These are phyloP conservation scores for Parnassius orleans DNA, from an alignment of 2,888 invertebrate species.

Conservation along the genomic window DNA sequence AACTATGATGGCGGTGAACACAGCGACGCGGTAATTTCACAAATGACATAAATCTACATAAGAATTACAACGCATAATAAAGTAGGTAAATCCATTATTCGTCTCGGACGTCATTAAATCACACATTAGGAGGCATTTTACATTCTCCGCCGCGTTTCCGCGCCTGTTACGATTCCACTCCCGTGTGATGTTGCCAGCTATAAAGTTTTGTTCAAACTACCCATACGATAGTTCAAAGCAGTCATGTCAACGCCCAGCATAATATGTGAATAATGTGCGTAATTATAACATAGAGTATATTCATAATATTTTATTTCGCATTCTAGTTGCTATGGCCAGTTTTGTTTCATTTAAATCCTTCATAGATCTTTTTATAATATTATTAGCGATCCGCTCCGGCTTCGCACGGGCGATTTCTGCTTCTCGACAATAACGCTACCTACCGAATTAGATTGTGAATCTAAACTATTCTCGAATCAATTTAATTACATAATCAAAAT, in stretches of 20 bases:
- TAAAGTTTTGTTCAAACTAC: slow-evolving; percentile 48
- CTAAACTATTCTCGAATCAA: no score
- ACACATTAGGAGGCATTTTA: slow-evolving; percentile 45
- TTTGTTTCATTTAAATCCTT: no score
- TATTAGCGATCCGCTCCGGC: no score
- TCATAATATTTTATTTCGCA: not conserved
- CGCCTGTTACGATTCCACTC: slow-evolving; percentile 48
- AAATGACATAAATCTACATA: slow-evolving; percentile 32
- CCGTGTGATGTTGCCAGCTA: slow-evolving; percentile 50
- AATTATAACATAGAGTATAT: slow-evolving; percentile 4
- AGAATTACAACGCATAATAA: slow-evolving; percentile 37
- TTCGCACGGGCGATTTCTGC: no score
- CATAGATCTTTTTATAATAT: no score
- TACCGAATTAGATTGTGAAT: no score
- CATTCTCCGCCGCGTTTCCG: slow-evolving; percentile 50
- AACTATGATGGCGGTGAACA: not conserved
- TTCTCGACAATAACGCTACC: no score
- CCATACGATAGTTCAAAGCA: slow-evolving; percentile 38
- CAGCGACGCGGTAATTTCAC: slow-evolving; percentile 17
- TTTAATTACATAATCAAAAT: no score
- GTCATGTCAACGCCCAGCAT: slow-evolving; percentile 8
- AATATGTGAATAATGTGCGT: slow-evolving; percentile 15
- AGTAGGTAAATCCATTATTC: slow-evolving; percentile 39
- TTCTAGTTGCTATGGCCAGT: no score
- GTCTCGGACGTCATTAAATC: slow-evolving; percentile 44